Evolutionary conservation across 2,888 invertebrate species (phyloP).

Genomic region (Microchrysa polita): DNA sequence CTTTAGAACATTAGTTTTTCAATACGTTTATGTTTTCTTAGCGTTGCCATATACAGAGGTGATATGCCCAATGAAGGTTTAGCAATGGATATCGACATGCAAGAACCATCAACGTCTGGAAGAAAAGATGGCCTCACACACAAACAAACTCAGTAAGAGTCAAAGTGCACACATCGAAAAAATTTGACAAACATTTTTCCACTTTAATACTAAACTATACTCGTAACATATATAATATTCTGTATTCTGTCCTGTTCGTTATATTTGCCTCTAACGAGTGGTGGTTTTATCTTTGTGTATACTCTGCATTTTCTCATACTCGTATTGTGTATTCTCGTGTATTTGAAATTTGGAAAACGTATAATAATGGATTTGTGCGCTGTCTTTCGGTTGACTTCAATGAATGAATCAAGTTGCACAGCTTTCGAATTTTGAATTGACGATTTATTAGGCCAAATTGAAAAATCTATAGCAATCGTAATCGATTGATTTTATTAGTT

Average conservation of each 20-base stretch:
- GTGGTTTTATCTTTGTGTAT: slow-evolving; percentile 37
- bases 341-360: neutral
- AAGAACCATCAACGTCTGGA: slow-evolving; percentile 47
- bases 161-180: slow-evolving; percentile 2
- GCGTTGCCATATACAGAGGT: slow-evolving; percentile 60
- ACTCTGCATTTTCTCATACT: slow-evolving; percentile 38
- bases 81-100: slow-evolving; percentile 46
- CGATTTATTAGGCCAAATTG: no score
- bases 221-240: slow-evolving; percentile 26
- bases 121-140: slow-evolving; percentile 48
- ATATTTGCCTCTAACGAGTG: slow-evolving; percentile 24
- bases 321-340: slow-evolving; percentile 17
- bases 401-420: no score
- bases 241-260: slow-evolving; percentile 26
- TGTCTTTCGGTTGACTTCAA: no score
- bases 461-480: no score
- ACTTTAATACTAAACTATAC: no score
- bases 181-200: no score
- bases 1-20: slow-evolving; percentile 2
- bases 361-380: no score
- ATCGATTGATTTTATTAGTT: no score
- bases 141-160: slow-evolving; percentile 56
- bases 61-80: slow-evolving; percentile 57
- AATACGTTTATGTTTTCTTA: slow-evolving; percentile 53
- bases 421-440: no score